A percentile compares a stretch with the other conserved stretches of the same genome.
phyloP scores from a whole-genome alignment of 2,113 vertebrate species.

The Aythya baeri region DNA sequence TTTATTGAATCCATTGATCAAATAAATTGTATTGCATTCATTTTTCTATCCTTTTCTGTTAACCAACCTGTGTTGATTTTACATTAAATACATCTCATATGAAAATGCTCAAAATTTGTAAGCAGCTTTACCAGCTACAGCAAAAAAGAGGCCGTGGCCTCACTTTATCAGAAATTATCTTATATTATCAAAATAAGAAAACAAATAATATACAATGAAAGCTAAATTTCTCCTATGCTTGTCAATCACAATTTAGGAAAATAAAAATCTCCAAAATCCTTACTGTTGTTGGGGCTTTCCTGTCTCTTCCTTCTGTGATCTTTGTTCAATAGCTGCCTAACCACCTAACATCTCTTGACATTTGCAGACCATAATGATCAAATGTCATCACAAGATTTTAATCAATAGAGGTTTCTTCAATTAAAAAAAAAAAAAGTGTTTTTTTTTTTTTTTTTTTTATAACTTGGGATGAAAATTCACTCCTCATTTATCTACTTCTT shows the following conservation, averaged over 20 bases:
- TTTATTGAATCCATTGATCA: not conserved
- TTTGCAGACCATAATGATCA: not conserved
- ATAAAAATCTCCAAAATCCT: not conserved
- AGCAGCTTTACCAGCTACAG: not conserved
- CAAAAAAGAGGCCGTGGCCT: not conserved
- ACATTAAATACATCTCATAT: not conserved
- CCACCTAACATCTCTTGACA: rapidly evolving
- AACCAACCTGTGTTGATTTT: not conserved
- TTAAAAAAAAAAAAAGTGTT: not conserved
- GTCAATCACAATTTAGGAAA: not conserved
- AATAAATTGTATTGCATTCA: not conserved
- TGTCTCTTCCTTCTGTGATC: not conserved
- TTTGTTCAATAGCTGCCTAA: rapidly evolving
- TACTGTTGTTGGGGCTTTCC: not conserved
- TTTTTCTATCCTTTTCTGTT: not conserved
- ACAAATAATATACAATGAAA: not conserved
- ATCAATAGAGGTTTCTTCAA: rapidly evolving
- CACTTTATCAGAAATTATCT: not conserved
- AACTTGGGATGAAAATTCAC: not conserved
- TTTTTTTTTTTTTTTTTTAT: not conserved
- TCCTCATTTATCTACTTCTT: rapidly evolving
- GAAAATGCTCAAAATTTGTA: not conserved
- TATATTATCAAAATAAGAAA: not conserved
- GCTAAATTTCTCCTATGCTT: not conserved
- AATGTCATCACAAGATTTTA: not conserved